Conservation (phyloP, 2,113 vertebrate genomes). For the Microtus ochrogaster region DNA sequence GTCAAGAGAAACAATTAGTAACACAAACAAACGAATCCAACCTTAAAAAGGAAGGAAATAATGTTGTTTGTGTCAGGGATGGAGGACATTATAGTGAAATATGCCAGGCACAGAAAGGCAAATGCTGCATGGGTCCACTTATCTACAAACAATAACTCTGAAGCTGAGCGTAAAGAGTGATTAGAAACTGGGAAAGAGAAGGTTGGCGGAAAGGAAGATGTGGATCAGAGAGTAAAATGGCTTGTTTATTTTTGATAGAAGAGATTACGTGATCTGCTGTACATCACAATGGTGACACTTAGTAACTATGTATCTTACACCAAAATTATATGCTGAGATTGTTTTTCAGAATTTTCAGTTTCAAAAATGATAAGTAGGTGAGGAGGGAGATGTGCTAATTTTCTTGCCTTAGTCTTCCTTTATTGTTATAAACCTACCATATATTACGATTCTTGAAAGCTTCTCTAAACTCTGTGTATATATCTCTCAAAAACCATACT, state of each 20-base stretch:
- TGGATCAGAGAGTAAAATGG: not conserved
- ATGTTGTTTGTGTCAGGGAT: not conserved
- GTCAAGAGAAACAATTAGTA: slow-evolving; percentile 13
- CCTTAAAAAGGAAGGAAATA: not conserved
- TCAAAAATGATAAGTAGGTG: not conserved
- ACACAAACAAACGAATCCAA: not conserved
- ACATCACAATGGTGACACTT: not conserved
- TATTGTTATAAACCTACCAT: not conserved
- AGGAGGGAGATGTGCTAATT: not conserved
- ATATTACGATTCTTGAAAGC: not conserved
- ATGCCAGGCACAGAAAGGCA: not conserved
- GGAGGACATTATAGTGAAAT: not conserved
- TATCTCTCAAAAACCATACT: not conserved
- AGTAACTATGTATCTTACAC: not conserved
- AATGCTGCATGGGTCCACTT: not conserved
- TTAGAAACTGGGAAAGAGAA: not conserved
- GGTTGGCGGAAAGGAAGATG: no score
- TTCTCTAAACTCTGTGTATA: not conserved
- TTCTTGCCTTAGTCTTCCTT: not conserved
- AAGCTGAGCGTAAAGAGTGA: not conserved
- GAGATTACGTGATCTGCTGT: not conserved
- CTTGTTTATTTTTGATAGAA: not conserved
- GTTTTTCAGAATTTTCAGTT: not conserved
- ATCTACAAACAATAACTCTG: not conserved
- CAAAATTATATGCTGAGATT: not conserved